phyloP scores from a whole-genome alignment of 2,797 vertebrate species.

The Peromyscus nudipes region DNA sequence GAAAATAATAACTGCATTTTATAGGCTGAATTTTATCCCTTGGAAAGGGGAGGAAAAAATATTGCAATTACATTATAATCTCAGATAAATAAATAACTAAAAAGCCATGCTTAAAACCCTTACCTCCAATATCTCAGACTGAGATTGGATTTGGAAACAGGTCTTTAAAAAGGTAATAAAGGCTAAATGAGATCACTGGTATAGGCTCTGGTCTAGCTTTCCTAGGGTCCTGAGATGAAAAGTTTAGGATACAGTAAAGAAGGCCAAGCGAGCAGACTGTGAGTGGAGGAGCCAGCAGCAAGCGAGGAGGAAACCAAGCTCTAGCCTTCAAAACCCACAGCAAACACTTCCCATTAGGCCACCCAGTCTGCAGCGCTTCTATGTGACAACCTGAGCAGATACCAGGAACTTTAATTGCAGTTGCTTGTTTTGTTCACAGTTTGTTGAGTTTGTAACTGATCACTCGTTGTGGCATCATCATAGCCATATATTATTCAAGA shows the following conservation, averaged over 20 bases:
- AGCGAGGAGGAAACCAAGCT: neutral
- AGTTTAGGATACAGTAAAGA: neutral
- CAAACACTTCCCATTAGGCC: neutral
- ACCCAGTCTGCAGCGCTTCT: neutral
- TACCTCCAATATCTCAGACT: neutral
- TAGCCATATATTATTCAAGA: neutral
- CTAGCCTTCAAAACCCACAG: neutral
- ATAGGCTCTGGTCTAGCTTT: neutral
- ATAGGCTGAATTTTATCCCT: neutral
- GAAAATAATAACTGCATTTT: neutral
- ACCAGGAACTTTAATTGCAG: constrained; percentile 11
- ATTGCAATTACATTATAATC: neutral
- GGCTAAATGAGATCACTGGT: neutral
- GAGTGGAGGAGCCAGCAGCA: neutral
- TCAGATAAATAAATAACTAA: neutral
- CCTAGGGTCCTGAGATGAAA: neutral
- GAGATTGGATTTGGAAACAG: neutral
- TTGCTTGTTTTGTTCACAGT: constrained; percentile 31
- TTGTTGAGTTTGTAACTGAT: neutral
- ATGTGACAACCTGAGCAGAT: neutral
- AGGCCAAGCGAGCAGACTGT: neutral
- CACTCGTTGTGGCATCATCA: neutral
- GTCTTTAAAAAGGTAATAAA: constrained; percentile 1
- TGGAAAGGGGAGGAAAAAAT: neutral
- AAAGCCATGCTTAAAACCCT: neutral